phyloP scores from a whole-genome alignment of 2,888 invertebrate species.

The Chrysomela aeneicollis region DNA sequence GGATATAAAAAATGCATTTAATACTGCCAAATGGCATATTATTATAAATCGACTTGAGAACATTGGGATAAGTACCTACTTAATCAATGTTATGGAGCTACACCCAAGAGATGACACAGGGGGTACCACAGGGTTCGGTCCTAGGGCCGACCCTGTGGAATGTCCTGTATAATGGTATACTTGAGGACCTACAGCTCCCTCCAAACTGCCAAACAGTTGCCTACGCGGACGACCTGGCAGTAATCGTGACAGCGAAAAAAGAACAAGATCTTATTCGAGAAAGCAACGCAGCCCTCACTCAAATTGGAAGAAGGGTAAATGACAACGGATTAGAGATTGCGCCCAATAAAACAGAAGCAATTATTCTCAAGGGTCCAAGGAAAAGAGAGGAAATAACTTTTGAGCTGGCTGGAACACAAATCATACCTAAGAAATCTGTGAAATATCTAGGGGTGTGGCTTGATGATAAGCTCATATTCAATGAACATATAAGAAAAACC shows the following conservation, averaged over 20 bases:
- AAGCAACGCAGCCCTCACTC: too few relatives aligned
- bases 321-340: background rate
- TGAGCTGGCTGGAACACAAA: background rate
- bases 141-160: constrained; percentile 12
- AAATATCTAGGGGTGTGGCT: constrained; percentile 9
- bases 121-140: constrained; percentile 13
- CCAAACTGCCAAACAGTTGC: too few relatives aligned
- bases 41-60: background rate
- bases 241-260: background rate
- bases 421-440: background rate
- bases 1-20: constrained; percentile 22
- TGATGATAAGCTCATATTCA: background rate
- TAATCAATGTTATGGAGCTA: background rate
- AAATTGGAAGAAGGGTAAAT: too few relatives aligned
- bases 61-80: background rate
- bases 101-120: background rate
- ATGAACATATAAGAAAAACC: background rate
- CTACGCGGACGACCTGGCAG: constrained; percentile 6
- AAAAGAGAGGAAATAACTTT: background rate
- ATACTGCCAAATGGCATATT: constrained; percentile 5
- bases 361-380: background rate
- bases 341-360: background rate
- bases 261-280: too few relatives aligned
- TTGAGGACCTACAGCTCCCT: too few relatives aligned
- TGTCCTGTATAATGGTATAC: constrained; percentile 25